These are phyloP conservation scores for Drosophila albomicans DNA, from an alignment of 1,140 invertebrate genomes.

Conservation along the genomic window DNA sequence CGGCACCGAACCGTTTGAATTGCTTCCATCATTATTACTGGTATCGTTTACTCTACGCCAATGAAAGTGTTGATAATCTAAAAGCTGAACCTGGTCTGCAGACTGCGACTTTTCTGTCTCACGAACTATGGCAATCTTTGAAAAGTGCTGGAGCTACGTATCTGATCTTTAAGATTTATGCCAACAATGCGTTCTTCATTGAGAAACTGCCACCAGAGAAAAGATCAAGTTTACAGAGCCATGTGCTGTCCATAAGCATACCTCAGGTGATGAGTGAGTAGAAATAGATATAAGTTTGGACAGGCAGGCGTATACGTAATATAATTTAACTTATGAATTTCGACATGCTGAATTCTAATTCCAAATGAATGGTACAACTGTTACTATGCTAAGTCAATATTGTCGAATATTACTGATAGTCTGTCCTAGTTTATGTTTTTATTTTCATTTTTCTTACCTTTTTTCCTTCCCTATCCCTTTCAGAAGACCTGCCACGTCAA, in stretches of 20 bases:
- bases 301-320: background rate
- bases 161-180: slow-evolving; percentile 60
- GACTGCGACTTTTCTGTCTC: slow-evolving; percentile 42
- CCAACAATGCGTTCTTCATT: slow-evolving; percentile 50
- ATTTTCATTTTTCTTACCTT: background rate
- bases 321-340: no score
- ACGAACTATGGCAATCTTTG: slow-evolving; percentile 16
- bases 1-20: background rate
- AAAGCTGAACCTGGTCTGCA: slow-evolving; percentile 27
- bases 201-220: background rate
- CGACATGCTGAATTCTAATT: no score
- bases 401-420: no score
- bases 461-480: background rate
- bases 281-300: background rate
- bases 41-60: slow-evolving; percentile 50
- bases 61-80: slow-evolving; percentile 28
- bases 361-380: no score
- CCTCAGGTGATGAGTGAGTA: slow-evolving; percentile 42
- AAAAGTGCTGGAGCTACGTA: background rate
- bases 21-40: slow-evolving; percentile 38
- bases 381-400: no score
- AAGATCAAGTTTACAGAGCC: slow-evolving; percentile 30
- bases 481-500: background rate
- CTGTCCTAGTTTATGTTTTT: no score
- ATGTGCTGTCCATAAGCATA: slow-evolving; percentile 51